phyloP scores from a whole-genome alignment of 2,113 vertebrate species.

The Lycocorax pyrrhopterus region DNA sequence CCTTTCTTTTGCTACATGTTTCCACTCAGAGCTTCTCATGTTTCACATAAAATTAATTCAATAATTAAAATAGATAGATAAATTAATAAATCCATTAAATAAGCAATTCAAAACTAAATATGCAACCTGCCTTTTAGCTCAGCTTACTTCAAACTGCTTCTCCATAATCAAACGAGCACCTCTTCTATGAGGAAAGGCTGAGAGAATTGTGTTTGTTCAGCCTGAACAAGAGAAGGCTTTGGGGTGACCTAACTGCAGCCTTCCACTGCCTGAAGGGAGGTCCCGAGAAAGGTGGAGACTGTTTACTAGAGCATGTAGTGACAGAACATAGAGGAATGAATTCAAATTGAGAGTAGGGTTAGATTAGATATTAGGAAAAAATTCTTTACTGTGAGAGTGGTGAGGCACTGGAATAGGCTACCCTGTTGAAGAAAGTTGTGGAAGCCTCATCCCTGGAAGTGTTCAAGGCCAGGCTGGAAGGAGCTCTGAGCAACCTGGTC shows the following conservation, averaged over 20 bases:
- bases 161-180: neutral
- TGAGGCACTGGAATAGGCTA: neutral
- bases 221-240: neutral
- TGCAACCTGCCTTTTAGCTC: neutral
- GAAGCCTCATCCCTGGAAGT: neutral
- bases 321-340: neutral
- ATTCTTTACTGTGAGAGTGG: accelerated
- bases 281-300: neutral
- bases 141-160: neutral
- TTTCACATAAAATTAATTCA: neutral
- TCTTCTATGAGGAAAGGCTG: neutral
- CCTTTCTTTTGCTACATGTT: neutral
- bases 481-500: neutral
- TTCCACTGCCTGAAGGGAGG: neutral
- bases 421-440: neutral
- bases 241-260: neutral
- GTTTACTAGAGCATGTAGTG: neutral
- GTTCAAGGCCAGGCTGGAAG: neutral
- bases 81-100: neutral
- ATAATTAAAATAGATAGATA: neutral
- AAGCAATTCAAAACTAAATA: neutral
- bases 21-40: neutral
- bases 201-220: neutral
- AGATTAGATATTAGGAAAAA: neutral
- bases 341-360: neutral